A percentile compares a stretch with the other conserved stretches of the same genome.
These are phyloP conservation scores for Platygyra sinensis DNA, from an alignment of 64 coral and sea anemone genomes.

Conservation along the genomic window DNA sequence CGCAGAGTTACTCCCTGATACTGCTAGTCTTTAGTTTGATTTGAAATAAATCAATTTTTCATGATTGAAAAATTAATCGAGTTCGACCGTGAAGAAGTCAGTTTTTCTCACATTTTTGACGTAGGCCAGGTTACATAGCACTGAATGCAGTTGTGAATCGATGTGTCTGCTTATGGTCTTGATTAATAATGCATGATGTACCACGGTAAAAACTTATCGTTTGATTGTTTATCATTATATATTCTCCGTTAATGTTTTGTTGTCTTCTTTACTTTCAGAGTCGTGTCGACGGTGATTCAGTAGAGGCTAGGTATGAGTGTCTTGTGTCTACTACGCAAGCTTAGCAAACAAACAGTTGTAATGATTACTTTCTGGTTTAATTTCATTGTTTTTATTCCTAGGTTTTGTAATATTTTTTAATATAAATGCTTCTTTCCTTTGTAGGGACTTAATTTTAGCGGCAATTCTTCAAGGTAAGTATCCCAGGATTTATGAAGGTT, in stretches of 20 bases:
- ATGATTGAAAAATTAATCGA: too few relatives aligned
- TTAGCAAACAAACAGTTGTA: not conserved
- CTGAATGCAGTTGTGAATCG: too few relatives aligned
- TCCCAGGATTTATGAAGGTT: not conserved
- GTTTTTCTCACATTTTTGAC: too few relatives aligned
- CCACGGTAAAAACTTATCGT: not conserved
- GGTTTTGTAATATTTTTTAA: not conserved
- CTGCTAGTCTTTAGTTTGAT: too few relatives aligned
- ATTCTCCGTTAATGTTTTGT: not conserved
- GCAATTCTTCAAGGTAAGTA: conserved; percentile 67
- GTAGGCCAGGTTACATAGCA: too few relatives aligned
- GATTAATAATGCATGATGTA: not conserved
- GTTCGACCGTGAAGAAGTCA: too few relatives aligned
- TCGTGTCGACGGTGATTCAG: conserved; percentile 49
- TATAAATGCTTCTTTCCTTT: not conserved
- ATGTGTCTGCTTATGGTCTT: too few relatives aligned
- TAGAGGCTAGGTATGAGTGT: conserved; percentile 53
- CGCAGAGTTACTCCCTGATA: too few relatives aligned
- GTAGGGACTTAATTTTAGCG: conserved; percentile 60
- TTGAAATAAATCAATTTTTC: too few relatives aligned
- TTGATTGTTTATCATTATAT: not conserved
- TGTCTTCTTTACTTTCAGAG: conserved; percentile 31
- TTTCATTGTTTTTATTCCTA: not conserved
- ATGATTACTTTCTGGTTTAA: not conserved
- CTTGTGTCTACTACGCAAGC: too few relatives aligned